phyloP scores from a whole-genome alignment of 2,888 invertebrate species.

The Zaprionus obscuricornis region DNA sequence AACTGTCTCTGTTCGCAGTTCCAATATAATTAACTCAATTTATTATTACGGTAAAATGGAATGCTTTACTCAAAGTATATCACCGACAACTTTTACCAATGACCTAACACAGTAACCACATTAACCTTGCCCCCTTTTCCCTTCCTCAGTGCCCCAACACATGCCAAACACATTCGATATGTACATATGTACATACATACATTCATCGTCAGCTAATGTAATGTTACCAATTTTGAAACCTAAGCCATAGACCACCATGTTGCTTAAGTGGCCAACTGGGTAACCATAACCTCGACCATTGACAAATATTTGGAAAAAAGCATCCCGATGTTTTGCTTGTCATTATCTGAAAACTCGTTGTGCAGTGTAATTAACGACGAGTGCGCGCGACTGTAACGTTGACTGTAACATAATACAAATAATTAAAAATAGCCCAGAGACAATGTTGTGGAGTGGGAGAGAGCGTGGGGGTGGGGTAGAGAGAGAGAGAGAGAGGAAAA shows the following conservation, averaged over 20 bases:
- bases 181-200: background rate
- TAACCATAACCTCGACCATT: constrained; percentile 42
- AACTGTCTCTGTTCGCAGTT: too few relatives aligned
- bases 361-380: constrained; percentile 54
- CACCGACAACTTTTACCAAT: constrained; percentile 6
- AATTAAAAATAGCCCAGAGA: constrained; percentile 73
- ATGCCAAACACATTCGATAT: too few relatives aligned
- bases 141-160: too few relatives aligned
- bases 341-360: constrained; percentile 46
- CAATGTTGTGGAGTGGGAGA: constrained; percentile 37
- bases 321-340: constrained; percentile 14
- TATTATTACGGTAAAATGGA: too few relatives aligned
- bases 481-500: constrained; percentile 18
- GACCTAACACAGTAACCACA: constrained; percentile 67
- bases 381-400: constrained; percentile 35
- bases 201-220: constrained; percentile 14
- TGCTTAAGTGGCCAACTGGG: constrained; percentile 57
- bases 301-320: constrained; percentile 66
- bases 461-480: constrained; percentile 34
- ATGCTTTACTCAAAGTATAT: too few relatives aligned
- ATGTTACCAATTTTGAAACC: constrained; percentile 35
- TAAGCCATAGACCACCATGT: constrained; percentile 48
- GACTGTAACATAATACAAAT: constrained; percentile 77
- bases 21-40: too few relatives aligned
- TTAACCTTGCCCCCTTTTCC: constrained; percentile 30